phyloP scores from a whole-genome alignment of 2,113 vertebrate genomes.

The Cranoglanis bouderius region DNA sequence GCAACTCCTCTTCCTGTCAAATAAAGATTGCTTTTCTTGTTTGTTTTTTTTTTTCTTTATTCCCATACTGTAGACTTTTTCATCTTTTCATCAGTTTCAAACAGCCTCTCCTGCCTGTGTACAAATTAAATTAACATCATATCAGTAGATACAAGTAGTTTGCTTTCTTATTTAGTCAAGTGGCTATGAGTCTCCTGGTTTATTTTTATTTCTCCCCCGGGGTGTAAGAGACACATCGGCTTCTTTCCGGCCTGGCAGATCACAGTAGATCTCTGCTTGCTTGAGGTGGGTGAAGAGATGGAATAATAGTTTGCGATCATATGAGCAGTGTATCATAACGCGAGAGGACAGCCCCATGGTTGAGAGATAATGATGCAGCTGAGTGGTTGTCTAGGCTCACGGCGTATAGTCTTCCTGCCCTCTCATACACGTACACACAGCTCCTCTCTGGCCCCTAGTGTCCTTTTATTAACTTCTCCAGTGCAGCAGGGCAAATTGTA shows the following conservation, averaged over 20 bases:
- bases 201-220: not conserved
- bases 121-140: constrained; percentile 1
- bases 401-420: not conserved
- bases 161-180: constrained; percentile 11
- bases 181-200: not conserved
- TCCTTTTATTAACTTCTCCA: constrained; percentile 20
- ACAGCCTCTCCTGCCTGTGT: not conserved
- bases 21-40: constrained; percentile 3
- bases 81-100: not conserved
- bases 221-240: not conserved
- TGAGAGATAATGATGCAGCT: constrained; percentile 22
- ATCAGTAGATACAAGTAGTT: not conserved
- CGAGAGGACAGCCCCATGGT: constrained; percentile 8
- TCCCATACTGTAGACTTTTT: not conserved
- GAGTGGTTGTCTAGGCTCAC: constrained; percentile 17
- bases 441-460: not conserved
- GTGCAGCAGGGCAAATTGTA: not conserved
- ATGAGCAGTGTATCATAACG: constrained; percentile 23
- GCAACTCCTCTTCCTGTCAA: not conserved
- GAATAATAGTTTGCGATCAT: constrained; percentile 30
- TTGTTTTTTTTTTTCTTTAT: not conserved
- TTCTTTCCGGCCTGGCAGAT: constrained; percentile 22
- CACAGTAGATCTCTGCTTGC: constrained; percentile 7
- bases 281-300: constrained; percentile 3
- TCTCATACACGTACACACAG: constrained; percentile 13